Percentiles rank a stretch among this genome's conserved stretches.
Evolutionary conservation across 2,113 vertebrate genomes (phyloP).

Genomic region (Onychorhynchus coronatus): DNA sequence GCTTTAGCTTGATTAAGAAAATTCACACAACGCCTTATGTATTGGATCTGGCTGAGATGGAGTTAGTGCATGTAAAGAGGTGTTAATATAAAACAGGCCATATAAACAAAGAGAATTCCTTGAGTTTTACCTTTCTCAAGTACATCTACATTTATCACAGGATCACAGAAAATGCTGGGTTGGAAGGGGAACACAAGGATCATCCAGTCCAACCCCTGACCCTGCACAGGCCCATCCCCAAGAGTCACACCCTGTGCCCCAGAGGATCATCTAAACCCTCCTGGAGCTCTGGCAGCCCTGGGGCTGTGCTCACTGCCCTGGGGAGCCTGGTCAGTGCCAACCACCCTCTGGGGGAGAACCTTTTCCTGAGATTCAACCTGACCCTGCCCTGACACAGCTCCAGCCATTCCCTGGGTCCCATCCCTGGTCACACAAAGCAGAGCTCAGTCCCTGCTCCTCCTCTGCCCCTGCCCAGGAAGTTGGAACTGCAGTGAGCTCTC

Average conservation of each 20-base stretch:
- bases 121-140: neutral
- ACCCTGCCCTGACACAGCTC: neutral
- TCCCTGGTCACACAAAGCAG: neutral
- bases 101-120: neutral
- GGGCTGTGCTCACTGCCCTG: neutral
- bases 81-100: neutral
- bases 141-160: neutral
- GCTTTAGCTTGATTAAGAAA: neutral
- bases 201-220: neutral
- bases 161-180: neutral
- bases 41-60: neutral
- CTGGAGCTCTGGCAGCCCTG: neutral
- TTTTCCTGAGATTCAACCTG: neutral
- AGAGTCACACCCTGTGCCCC: neutral
- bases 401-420: neutral
- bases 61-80: neutral
- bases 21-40: neutral
- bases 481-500: neutral
- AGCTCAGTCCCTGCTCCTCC: neutral
- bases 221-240: neutral
- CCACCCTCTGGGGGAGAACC: neutral
- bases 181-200: neutral
- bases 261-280: neutral
- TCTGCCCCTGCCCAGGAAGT: neutral
- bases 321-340: neutral